Base-by-base conservation (phyloP, 1,140 invertebrate species). In the Metaphire vulgaris region DNA sequence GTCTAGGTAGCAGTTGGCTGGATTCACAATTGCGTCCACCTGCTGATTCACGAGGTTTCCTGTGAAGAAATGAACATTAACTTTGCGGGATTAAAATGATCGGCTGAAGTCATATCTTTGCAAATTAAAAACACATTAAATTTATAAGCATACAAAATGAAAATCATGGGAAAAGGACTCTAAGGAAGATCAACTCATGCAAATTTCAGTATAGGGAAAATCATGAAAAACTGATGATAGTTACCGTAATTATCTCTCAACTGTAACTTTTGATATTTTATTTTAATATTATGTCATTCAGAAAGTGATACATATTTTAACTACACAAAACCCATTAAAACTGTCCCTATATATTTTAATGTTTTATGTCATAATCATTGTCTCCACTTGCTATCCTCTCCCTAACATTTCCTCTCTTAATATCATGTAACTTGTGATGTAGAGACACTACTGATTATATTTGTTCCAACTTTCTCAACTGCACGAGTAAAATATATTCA, bases 1-100 rank as follows among this genome's bases (percentile, higher is more conserved):
- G 6, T 0, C 0, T 6, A 77, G 76, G 1, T 33, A 31, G 28
- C 34, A 32, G 66, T 77, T 77, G 32, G 76, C 76, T 68, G 76
- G 72, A 74, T 74, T 77, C 14, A 77, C 76, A 21, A 77, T 77
- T 30, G 76, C 76, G 31, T 77, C 76, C 16, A 33, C 33, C 15
- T 1, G 15, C 34, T 73, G 72, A 21, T n/a, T 16, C 2, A 34
- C 72, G n/a, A 73, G 34, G n/a, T 73, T 41, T 1, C 72, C 72
- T 73, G 32, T n/a, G n/a, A 73, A n/a, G 21, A 56, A 56, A 56
- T 21, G 21, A 56, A 56, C 21, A 56, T 56, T 56, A 56, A 56
- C 6, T 56, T 21, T 56, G 21, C 21, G 41, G 41, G 41, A 6
- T 21, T 56, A 56, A 12, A 56, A 56, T 56, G 6, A 56, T 56